phyloP scores from a whole-genome alignment of 2,797 vertebrate genomes.

The Tragopan temminckii region DNA sequence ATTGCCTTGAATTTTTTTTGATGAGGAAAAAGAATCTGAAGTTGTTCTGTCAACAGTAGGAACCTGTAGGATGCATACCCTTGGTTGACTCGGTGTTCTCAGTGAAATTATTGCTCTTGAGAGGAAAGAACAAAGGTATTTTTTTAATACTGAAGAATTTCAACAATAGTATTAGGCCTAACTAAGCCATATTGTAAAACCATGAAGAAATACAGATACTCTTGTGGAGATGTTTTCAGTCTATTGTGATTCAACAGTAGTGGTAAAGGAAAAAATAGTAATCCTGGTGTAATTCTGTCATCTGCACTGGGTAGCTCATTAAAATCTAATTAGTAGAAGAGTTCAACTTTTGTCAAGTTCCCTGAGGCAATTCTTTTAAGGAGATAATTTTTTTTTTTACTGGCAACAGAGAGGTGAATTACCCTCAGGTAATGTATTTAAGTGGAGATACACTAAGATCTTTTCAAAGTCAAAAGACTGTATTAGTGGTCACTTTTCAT shows the following conservation, averaged over 20 bases:
- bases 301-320: conserved; percentile 70
- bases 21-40: background rate
- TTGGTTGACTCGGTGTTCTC: conserved; percentile 21
- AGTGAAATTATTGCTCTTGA: conserved; percentile 64
- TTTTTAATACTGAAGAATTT: conserved; percentile 42
- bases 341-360: conserved; percentile 70
- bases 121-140: conserved; percentile 41
- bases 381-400: conserved; percentile 61
- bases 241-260: conserved; percentile 29
- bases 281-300: background rate
- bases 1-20: background rate
- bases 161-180: conserved; percentile 38
- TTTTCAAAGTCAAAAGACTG: background rate
- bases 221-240: background rate
- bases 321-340: conserved; percentile 77
- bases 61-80: conserved; percentile 22
- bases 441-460: background rate
- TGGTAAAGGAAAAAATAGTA: conserved; percentile 57
- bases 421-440: conserved; percentile 1
- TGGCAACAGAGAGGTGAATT: conserved; percentile 59
- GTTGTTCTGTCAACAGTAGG: background rate
- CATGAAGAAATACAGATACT: background rate
- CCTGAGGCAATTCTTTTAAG: conserved; percentile 60
- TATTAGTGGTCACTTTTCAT: conserved; percentile 38
- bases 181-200: background rate